A percentile compares a stretch with the other conserved stretches of the same genome.
phyloP scores from a whole-genome alignment of 1,140 invertebrate species.

The Olivierus martensii region DNA sequence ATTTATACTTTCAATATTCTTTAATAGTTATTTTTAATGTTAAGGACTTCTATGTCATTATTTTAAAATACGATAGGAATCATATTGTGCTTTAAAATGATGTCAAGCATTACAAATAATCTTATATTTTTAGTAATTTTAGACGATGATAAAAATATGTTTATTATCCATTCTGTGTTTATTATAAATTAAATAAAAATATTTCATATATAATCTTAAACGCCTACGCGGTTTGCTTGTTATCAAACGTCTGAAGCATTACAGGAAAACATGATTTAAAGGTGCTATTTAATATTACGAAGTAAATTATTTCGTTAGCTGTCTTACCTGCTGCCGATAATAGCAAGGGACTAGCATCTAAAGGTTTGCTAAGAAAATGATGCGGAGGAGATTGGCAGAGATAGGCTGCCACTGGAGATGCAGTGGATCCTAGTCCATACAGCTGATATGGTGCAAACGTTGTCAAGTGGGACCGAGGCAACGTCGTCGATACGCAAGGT shows the following conservation, averaged over 20 bases:
- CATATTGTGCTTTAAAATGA: no score
- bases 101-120: no score
- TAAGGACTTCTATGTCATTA: no score
- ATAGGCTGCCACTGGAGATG: background rate
- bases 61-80: no score
- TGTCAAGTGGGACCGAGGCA: background rate
- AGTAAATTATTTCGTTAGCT: background rate
- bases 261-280: background rate
- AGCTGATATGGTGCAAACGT: conserved; percentile 10
- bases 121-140: no score
- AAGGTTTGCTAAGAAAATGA: conserved; percentile 12
- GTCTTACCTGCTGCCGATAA: conserved; percentile 13
- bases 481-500: background rate
- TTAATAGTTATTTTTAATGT: no score
- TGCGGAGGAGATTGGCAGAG: conserved; percentile 11
- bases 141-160: no score
- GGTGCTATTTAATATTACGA: background rate
- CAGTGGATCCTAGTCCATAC: conserved; percentile 10
- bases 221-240: no score
- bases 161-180: no score
- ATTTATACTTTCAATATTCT: no score
- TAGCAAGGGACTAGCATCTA: conserved; percentile 13
- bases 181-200: no score
- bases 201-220: no score
- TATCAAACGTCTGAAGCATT: background rate